Conservation (phyloP, 2,797 vertebrate species). For the Coregonus ussuriensis region DNA sequence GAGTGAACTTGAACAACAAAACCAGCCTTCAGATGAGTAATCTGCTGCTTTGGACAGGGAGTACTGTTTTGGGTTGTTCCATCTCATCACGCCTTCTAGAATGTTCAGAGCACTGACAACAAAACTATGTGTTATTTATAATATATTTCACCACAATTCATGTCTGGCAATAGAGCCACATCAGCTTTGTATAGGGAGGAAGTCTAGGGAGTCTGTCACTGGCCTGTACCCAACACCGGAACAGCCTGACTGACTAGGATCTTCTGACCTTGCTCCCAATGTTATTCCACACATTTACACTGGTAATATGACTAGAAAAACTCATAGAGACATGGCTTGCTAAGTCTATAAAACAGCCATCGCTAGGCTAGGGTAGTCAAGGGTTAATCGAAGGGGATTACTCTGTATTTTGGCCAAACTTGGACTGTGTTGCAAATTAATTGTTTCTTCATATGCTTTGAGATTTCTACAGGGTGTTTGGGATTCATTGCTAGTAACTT, state of each 20-base stretch:
- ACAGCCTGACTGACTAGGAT: constrained; percentile 13
- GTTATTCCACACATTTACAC: constrained; percentile 11
- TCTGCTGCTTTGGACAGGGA: background rate
- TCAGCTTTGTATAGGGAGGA: background rate
- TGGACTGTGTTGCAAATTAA: background rate
- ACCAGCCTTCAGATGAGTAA: constrained; percentile 51
- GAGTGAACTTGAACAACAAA: constrained; percentile 71
- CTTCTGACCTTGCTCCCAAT: constrained; percentile 19
- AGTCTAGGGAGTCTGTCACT: constrained; percentile 2
- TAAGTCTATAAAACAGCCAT: background rate
- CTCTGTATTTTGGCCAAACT: background rate
- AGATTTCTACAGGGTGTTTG: background rate
- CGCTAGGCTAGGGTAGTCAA: background rate
- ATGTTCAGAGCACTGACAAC: constrained; percentile 34
- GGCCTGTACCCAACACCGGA: constrained; percentile 16
- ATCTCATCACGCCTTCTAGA: constrained; percentile 14
- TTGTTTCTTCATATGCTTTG: background rate
- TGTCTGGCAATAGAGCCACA: background rate
- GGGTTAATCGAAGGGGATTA: background rate
- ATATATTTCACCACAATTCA: constrained; percentile 27
- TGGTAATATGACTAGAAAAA: background rate
- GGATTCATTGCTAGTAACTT: background rate
- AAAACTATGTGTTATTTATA: constrained; percentile 31
- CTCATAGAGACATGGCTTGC: background rate
- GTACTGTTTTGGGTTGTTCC: background rate